Evolutionary conservation across 2,113 vertebrate genomes (phyloP).

Genomic region (Hepsetus odoe): DNA sequence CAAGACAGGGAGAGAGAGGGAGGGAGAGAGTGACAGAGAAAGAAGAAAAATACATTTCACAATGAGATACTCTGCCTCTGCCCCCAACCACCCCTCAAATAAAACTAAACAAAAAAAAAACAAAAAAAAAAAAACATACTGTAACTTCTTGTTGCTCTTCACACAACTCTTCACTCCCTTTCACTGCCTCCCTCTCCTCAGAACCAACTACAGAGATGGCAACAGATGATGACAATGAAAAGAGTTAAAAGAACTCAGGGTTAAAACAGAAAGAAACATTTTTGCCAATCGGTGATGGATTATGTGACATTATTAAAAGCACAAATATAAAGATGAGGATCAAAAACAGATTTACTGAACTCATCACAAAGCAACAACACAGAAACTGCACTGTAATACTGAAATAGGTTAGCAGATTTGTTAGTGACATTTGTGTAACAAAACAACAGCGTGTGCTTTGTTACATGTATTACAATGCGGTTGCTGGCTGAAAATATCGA

Average conservation of each 20-base stretch:
- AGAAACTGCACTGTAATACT: slow-evolving; percentile 23
- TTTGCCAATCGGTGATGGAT: slow-evolving; percentile 16
- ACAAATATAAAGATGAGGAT: background rate
- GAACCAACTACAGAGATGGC: slow-evolving; percentile 31
- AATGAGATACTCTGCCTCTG: slow-evolving; percentile 1
- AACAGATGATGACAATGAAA: slow-evolving; percentile 35
- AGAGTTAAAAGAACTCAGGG: slow-evolving; percentile 20
- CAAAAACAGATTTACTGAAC: background rate
- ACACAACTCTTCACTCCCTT: slow-evolving; percentile 51
- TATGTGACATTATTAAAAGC: background rate
- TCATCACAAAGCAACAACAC: background rate
- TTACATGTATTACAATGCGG: slow-evolving; percentile 16
- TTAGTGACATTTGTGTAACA: slow-evolving; percentile 11
- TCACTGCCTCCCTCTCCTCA: slow-evolving; percentile 49
- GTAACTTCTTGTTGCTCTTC: slow-evolving; percentile 56
- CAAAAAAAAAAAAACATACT: slow-evolving; percentile 49
- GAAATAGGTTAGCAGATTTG: background rate
- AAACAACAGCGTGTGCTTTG: slow-evolving; percentile 1
- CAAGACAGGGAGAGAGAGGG: slow-evolving; percentile 29
- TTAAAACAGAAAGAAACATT: slow-evolving; percentile 15
- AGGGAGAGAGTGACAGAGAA: slow-evolving; percentile 27
- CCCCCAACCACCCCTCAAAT: background rate
- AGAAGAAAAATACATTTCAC: slow-evolving; percentile 42
- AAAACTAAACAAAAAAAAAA: background rate
- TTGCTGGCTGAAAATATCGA: background rate